A percentile compares a stretch with the other conserved stretches of the same genome.
Evolutionary conservation across 2,797 vertebrate genomes (phyloP).

Genomic region (Lagocephalus sceleratus): DNA sequence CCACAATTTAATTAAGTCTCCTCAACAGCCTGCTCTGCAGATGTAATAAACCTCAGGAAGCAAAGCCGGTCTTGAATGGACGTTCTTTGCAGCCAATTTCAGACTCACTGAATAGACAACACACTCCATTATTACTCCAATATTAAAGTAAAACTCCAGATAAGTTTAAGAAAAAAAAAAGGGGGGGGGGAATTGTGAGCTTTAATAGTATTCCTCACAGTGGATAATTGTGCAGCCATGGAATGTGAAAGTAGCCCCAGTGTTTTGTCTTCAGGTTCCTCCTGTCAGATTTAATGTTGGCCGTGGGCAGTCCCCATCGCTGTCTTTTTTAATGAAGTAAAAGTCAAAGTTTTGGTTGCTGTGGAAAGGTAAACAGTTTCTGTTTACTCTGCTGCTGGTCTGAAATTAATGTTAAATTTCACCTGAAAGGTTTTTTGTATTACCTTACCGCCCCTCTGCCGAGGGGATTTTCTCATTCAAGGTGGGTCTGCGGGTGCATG

Average conservation of each 20-base stretch:
- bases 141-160: constrained; percentile 26
- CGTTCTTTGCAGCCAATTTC: constrained; percentile 32
- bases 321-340: constrained; percentile 48
- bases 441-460: constrained; percentile 22
- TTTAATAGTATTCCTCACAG: constrained; percentile 13
- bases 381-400: constrained; percentile 26
- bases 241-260: constrained; percentile 15
- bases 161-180: constrained; percentile 35
- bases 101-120: constrained; percentile 16
- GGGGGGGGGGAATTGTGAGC: constrained; percentile 14
- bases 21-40: constrained; percentile 47
- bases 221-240: constrained; percentile 23
- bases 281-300: constrained; percentile 29
- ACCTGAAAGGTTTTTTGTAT: constrained; percentile 22
- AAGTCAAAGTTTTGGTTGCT: constrained; percentile 15
- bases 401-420: constrained; percentile 20
- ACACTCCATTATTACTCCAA: constrained; percentile 24
- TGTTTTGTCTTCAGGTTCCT: constrained; percentile 44
- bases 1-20: constrained; percentile 65
- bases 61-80: constrained; percentile 47
- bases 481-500: constrained; percentile 36
- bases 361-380: constrained; percentile 34
- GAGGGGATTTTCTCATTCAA: constrained; percentile 45
- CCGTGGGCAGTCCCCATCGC: constrained; percentile 21
- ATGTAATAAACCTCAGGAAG: constrained; percentile 56